These are phyloP conservation scores for Mus spretus DNA, from an alignment of 2,797 vertebrate species.

Conservation along the genomic window DNA sequence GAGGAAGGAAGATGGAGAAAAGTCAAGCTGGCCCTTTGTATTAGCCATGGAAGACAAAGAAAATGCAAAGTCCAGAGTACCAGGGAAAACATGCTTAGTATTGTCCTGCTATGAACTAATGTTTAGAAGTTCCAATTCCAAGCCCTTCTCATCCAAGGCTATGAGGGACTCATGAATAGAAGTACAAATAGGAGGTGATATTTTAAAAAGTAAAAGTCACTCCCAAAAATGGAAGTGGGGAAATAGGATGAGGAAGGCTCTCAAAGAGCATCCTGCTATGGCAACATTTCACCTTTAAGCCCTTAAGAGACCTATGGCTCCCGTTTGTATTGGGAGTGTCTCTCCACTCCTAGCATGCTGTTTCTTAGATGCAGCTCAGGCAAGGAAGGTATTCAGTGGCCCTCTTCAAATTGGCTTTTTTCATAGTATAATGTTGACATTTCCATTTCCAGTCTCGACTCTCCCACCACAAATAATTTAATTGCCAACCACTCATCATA, in stretches of 20 bases:
- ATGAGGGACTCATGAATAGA: not conserved
- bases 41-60: not conserved
- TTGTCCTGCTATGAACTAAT: not conserved
- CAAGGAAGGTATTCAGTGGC: not conserved
- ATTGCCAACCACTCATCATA: not conserved
- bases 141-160: not conserved
- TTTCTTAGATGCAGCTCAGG: not conserved
- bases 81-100: not conserved
- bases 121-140: not conserved
- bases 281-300: not conserved
- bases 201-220: not conserved
- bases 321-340: too few species aligned
- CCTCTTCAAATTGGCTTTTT: not conserved
- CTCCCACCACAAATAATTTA: not conserved
- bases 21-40: too few species aligned
- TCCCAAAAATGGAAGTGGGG: not conserved
- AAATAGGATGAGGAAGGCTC: not conserved
- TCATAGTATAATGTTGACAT: not conserved
- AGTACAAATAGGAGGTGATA: not conserved
- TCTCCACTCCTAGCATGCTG: not conserved
- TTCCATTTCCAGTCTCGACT: not conserved
- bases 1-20: not conserved
- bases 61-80: not conserved
- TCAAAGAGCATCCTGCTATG: not conserved
- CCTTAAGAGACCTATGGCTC: too few species aligned